Percentiles rank a stretch among this genome's conserved stretches.
phyloP scores from a whole-genome alignment of 2,888 invertebrate genomes.

The Apocheima hispidaria region DNA sequence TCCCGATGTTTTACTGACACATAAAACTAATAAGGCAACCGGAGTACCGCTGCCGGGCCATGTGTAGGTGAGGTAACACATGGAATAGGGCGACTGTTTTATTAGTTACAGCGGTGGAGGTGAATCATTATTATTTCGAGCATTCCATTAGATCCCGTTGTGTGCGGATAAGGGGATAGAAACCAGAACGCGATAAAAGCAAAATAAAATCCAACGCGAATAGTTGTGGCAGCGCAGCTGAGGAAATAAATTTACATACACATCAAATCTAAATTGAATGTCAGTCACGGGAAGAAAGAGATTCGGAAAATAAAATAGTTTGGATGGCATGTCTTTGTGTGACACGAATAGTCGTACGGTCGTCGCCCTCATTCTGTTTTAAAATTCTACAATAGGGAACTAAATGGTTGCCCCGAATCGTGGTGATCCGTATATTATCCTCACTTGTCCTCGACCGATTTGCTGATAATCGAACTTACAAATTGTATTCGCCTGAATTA shows the following conservation, averaged over 20 bases:
- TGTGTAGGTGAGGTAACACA: constrained; percentile 47
- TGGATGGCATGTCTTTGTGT: constrained; percentile 3
- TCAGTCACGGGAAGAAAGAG: constrained; percentile 27
- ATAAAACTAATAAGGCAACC: constrained; percentile 17
- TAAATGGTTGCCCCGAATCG: not conserved
- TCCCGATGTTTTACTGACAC: constrained; percentile 17
- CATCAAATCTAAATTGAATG: constrained; percentile 36
- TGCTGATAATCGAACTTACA: no score
- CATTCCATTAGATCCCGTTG: constrained; percentile 38
- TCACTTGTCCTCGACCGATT: no score
- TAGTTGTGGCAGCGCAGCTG: constrained; percentile 38
- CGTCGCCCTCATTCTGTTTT: not conserved
- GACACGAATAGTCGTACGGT: constrained; percentile 10
- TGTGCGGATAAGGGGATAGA: constrained; percentile 40
- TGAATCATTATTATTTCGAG: constrained; percentile 53
- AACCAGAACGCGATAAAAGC: constrained; percentile 45
- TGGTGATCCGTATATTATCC: not conserved
- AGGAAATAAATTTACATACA: constrained; percentile 40
- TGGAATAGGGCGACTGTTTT: constrained; percentile 45
- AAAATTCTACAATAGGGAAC: not conserved
- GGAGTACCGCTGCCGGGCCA: constrained; percentile 37
- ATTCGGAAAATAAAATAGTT: constrained; percentile 22
- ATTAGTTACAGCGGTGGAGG: constrained; percentile 42
- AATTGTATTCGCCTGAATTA: no score
- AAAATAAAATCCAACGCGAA: constrained; percentile 41